Evolutionary conservation across 2,888 invertebrate genomes (phyloP), one percentile per base, ranked within the genome.

Genomic region (Acrobasis suavella): DNA sequence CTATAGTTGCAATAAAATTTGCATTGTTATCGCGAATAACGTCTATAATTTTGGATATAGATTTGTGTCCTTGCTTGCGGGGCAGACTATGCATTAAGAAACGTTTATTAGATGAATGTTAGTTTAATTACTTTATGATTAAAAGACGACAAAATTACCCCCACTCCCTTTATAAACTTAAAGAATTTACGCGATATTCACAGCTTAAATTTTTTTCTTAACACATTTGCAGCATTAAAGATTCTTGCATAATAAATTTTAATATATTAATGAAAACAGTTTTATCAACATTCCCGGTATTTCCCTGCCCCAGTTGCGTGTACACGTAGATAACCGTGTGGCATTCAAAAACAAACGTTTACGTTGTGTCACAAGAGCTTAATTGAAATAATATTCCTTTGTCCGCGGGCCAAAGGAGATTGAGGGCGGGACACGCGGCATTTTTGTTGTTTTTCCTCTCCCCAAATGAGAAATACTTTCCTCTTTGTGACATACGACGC

Each of bases 361-460:
- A 76, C 74, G 77, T 77, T 79, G 70, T 74, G 75, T 76, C 74
- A 77, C 73, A 75, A 69, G 75, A 70, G 79, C 81, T 82, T 86
- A 87, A 87, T 89, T 87, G 86, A 87, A 87, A 88, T 87, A 86
- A 88, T 86, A 87, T 87, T 86, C 82, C 83, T 86, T 85, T 86
- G 86, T 86, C 78, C 78, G 71, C 76, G 75, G 77, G 79, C 81
- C 78, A 83, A 82, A 84, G 81, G 82, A 86, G 86, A 87, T 87
- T 82, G 84, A 80, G 83, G 82, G 76, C 72, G 82, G 83, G 76
- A 79, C 82, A 81, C 80, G 81, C 72, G 77, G 78, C 75, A 77
- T 84, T 83, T 78, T 83, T 80, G 80, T 83, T 85, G 83, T 83
- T 86, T 86, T 85, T 80, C 80, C 78, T 73, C 77, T 81, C 77